phyloP scores from a whole-genome alignment of 64 coral and sea anemone genomes.

The Pocillopora verrucosa region DNA sequence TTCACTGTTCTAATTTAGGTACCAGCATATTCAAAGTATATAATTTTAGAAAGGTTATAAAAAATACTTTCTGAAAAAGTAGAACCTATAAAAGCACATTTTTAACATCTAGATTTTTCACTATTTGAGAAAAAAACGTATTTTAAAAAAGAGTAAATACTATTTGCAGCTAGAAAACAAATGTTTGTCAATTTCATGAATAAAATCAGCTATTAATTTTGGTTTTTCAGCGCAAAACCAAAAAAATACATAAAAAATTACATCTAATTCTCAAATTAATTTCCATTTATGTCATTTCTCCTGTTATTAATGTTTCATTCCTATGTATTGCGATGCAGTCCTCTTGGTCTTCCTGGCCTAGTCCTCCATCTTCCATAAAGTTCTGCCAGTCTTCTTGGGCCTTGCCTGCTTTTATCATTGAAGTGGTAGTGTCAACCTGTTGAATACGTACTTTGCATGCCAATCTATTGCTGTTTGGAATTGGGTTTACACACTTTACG shows the following conservation, averaged over 20 bases:
- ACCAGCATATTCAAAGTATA: too few species aligned
- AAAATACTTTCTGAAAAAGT: not conserved
- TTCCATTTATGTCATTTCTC: not conserved
- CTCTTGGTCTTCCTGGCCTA: constrained; percentile 18
- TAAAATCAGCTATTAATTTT: not conserved
- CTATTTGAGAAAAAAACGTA: not conserved
- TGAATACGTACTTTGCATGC: constrained; percentile 21
- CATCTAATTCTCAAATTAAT: not conserved
- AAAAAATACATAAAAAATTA: not conserved
- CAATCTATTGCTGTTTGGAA: not conserved
- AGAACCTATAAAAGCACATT: not conserved
- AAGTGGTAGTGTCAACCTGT: constrained; percentile 39
- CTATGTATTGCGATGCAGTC: not conserved
- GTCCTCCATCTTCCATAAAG: not conserved
- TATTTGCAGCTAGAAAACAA: constrained; percentile 14
- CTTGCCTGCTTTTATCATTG: constrained; percentile 16
- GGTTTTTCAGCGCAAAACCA: not conserved
- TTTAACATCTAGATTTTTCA: not conserved
- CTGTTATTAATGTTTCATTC: not conserved
- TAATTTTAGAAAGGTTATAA: too few species aligned
- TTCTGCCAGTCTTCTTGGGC: constrained; percentile 29
- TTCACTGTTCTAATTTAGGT: too few species aligned
- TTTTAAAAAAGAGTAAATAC: not conserved
- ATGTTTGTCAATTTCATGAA: not conserved
- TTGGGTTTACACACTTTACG: too few species aligned